Base-by-base conservation (phyloP, 1,140 invertebrate species). In the Brachionus rotundiformis region DNA sequence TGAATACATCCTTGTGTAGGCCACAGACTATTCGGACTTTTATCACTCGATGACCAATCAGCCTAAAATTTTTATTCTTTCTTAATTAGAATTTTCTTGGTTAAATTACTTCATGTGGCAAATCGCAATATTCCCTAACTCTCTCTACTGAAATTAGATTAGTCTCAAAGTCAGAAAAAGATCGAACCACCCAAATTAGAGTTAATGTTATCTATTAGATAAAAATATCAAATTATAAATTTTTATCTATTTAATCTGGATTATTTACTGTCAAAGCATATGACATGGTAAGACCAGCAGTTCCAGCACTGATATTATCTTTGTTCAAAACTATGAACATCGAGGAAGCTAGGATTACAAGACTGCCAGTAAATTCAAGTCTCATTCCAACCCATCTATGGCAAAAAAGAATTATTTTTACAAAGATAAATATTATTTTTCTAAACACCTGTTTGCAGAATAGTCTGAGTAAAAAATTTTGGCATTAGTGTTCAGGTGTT, bases 101-200 rank as follows among this genome's bases (percentile, higher is more conserved):
- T 10, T n/a, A 54, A 54, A 41, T 16, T 41, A 47, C 71, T 85
- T 90, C 90, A 36, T 86, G 86, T 73, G 90, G 89, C 0, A 93
- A 93, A 87, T 96, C 94, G 1, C 93, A 92, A 86, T 98, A 98
- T 86, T 98, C 96, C 86, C 95, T 95, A 83, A 99, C 95, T 87
- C 96, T 91, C 87, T 99, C 96, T 1, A 98, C 95, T 13, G 95
- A 94, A 0, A 98, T 95, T 83, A 98, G 97, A 86, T 98, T 98
- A 0, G 95, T 96, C 90, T 98, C 96, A 31, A 98, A 92, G 84
- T 98, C 95, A 3, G 94, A 94, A 0, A 94, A 94, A 94, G 97
- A 97, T 82, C 95, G 90, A 6, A 98, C 95, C 82, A 98, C 89
- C 95, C 94, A 97, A 87, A 97, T 98, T 8, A 98, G 88, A 0